Conservation (phyloP, 2,797 vertebrate species). For the Oreochromis mossambicus region DNA sequence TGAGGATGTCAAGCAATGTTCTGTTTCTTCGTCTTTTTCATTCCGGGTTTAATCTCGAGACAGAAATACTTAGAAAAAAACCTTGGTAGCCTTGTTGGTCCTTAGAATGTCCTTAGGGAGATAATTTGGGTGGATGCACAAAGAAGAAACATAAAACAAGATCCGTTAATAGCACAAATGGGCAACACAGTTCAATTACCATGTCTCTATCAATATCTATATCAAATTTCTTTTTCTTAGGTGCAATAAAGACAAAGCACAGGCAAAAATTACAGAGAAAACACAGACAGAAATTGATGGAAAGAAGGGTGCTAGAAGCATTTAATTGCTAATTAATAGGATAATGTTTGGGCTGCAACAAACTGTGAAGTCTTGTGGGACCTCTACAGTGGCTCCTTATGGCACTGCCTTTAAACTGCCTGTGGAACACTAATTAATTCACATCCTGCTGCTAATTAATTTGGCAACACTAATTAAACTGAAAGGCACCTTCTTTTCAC, state of each 20-base stretch:
- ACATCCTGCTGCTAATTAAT: constrained; percentile 75
- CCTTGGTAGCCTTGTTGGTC: background rate
- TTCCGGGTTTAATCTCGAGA: background rate
- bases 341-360: constrained; percentile 57
- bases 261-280: background rate
- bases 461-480: constrained; percentile 74
- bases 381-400: constrained; percentile 48
- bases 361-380: constrained; percentile 61
- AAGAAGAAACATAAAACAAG: background rate
- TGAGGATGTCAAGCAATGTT: background rate
- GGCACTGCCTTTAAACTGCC: constrained; percentile 54
- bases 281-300: constrained; percentile 24
- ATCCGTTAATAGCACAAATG: background rate
- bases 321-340: constrained; percentile 68
- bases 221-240: background rate
- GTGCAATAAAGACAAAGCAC: background rate
- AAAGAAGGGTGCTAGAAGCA: constrained; percentile 24
- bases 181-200: background rate
- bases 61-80: background rate
- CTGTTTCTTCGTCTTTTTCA: background rate
- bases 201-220: background rate
- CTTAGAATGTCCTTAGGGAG: background rate
- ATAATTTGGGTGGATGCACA: background rate
- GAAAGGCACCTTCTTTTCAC: constrained; percentile 71
- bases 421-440: constrained; percentile 74